Conservation (phyloP, 2,888 invertebrate species). For the Cephonodes hylas region DNA sequence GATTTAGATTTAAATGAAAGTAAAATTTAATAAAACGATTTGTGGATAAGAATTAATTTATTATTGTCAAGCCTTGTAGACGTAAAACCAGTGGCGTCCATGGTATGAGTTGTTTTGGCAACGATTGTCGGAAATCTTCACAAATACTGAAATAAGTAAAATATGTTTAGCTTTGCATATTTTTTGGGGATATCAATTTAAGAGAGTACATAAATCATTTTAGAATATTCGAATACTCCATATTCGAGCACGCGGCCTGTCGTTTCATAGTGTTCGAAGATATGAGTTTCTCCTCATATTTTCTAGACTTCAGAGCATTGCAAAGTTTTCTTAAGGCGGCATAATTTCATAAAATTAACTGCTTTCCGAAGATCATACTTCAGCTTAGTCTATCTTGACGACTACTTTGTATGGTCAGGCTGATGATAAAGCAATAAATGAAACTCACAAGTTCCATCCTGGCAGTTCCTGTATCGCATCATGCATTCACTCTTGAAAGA, state of each 20-base stretch:
- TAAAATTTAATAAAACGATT: not conserved
- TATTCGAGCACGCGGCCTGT: too few relatives aligned
- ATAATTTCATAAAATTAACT: too few relatives aligned
- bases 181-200: too few relatives aligned
- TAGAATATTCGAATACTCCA: too few relatives aligned
- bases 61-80: slow-evolving; percentile 42
- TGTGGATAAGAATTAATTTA: not conserved
- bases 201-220: too few relatives aligned
- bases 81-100: slow-evolving; percentile 62
- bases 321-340: too few relatives aligned
- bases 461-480: slow-evolving; percentile 66
- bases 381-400: too few relatives aligned
- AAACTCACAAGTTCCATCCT: slow-evolving; percentile 58
- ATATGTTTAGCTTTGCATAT: not conserved
- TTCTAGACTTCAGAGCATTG: too few relatives aligned
- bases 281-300: too few relatives aligned
- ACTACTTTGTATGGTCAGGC: too few relatives aligned
- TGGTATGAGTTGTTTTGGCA: slow-evolving; percentile 51
- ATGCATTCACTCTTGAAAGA: slow-evolving; percentile 60
- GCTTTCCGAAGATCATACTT: too few relatives aligned
- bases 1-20: not conserved
- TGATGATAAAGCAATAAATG: not conserved
- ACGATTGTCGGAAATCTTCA: slow-evolving; percentile 49
- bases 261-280: too few relatives aligned
- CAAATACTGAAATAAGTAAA: slow-evolving; percentile 58